Evolutionary conservation across 2,888 invertebrate species (phyloP), one percentile per base, ranked within the genome.

Genomic region (Phengaris alcon): DNA sequence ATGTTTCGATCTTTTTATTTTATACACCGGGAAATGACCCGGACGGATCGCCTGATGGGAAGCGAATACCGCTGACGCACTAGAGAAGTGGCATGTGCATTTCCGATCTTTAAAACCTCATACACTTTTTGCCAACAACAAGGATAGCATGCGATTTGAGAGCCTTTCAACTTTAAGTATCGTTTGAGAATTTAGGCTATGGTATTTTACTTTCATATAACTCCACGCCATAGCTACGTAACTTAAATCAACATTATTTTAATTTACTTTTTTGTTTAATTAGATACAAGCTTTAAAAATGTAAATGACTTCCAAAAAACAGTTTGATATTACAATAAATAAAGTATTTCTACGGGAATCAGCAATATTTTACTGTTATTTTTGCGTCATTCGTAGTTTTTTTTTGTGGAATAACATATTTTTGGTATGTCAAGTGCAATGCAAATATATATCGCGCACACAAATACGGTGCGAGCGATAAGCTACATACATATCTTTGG

Each of bases 351-450:
- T 7, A 64, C 35, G 35, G 35, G 7, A 35, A n/a, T n/a, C 52
- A 52, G n/a, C n/a, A 64, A 35, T 35, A 0, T 64, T 64, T 64
- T 12, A 64, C 64, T 44, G 64, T 64, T 64, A 64, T 64, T 35
- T 64, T 64, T 44, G 13, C 10, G 59, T 15, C 22, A 22, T 59
- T 59, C 10, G 12, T 44, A 44, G 6, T 9, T 7, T 12, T 35
- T 64, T 64, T 64, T 44, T 35, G 6, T 12, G 44, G 35, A 44
- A 44, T 12, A 5, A 35, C 35, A 44, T 64, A 35, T 35, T 68
- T 74, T 77, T 73, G 75, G 57, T 68, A 75, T 72, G 68, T 73
- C 35, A 69, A 55, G 52, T 69, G 48, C 48, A 44, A 7, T 35
- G 44, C 68, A 35, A 52, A 74, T 54, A 52, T 13, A 15, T n/a